A percentile compares a stretch with the other conserved stretches of the same genome.
Evolutionary conservation across 2,888 invertebrate genomes (phyloP).

Genomic region (Abrostola triplasia): DNA sequence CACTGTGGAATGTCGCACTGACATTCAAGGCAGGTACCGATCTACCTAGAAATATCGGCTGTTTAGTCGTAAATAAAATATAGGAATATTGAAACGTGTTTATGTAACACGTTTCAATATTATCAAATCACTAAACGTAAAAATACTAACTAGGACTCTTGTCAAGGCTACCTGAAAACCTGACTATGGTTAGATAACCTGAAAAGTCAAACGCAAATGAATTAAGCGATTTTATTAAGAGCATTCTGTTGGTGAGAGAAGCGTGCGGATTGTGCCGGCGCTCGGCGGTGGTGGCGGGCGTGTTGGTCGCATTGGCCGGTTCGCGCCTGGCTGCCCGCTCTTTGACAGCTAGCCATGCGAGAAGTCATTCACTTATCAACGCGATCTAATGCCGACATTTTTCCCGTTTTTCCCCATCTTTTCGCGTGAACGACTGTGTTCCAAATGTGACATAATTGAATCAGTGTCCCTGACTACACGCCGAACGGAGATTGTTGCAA

Average conservation of each 20-base stretch:
- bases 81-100: no score
- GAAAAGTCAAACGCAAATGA: conserved; percentile 23
- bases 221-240: conserved; percentile 39
- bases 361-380: conserved; percentile 86
- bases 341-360: conserved; percentile 86
- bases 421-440: conserved; percentile 78
- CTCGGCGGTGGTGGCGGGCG: conserved; percentile 1
- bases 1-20: no score
- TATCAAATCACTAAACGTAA: no score
- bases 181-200: not conserved
- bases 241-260: conserved; percentile 27
- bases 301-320: conserved; percentile 55
- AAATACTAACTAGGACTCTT: no score
- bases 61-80: no score
- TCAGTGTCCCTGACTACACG: conserved; percentile 72
- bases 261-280: conserved; percentile 51
- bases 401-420: conserved; percentile 86
- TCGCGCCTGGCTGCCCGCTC: conserved; percentile 79
- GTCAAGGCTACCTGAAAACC: no score
- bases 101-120: no score
- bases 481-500: conserved; percentile 70
- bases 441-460: conserved; percentile 85
- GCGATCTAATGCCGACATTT: conserved; percentile 85
- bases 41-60: no score
- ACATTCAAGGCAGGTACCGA: no score